Evolutionary conservation across 2,113 vertebrate species (phyloP), one percentile per base, ranked within the genome.

Genomic region (Stigmatopora argus): DNA sequence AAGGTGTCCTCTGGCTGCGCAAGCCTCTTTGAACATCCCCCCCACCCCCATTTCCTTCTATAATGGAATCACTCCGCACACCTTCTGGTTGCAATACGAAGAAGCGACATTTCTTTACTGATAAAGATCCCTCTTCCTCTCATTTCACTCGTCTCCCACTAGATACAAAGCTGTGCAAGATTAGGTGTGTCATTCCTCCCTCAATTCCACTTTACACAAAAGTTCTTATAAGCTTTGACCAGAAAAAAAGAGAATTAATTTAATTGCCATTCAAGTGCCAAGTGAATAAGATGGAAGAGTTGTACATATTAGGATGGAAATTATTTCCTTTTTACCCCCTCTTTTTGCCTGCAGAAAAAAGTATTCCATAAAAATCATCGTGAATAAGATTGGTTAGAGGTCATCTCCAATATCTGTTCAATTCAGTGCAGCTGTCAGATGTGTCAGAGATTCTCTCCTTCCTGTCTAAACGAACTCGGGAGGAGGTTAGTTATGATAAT

Each of bases 101-200:
- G 92, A 89, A 92, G 89, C 91, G 89, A 92, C 95, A 94, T 94
- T 95, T 95, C 93, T 91, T 91, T 89, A 90, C 93, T 93, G 94
- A 97, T 97, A 96, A 96, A 93, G 93, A 96, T 94, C 93, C 92
- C 90, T 91, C 91, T 93, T 92, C 91, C 92, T 92, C 94, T 94
- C 92, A 94, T 95, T 97, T 96, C 93, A 96, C 93, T 94, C 92
- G 94, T 94, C 91, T 93, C 92, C 91, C 89, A 90, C 86, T 85
- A 93, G 93, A 95, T 94, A 94, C 92, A 88, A 93, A 93, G 92
- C 92, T 90, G 87, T 86, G 90, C 92, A 92, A 94, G 94, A 94
- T 94, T 95, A 96, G 91, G 93, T 93, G 89, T 94, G 92, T 92
- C 92, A 93, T 92, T 91, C 92, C 92, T 69, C 23, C 41, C 56